Evolutionary conservation across 2,797 vertebrate species (phyloP).

Genomic region (Alfaro cultratus): DNA sequence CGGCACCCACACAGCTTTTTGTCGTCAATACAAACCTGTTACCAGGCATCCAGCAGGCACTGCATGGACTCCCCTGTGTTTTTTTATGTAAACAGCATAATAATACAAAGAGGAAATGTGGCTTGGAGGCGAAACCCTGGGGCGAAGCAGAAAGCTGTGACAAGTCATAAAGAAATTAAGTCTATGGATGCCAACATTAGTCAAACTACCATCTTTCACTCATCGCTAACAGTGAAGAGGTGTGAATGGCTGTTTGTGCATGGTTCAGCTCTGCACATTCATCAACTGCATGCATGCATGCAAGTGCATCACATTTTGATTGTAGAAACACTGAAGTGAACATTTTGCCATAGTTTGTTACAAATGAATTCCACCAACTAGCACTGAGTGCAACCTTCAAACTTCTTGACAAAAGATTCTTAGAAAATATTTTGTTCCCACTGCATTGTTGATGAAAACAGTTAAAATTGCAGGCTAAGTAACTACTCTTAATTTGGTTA

Average conservation of each 20-base stretch:
- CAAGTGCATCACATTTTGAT: background rate
- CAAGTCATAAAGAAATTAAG: background rate
- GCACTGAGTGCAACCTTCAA: background rate
- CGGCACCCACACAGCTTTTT: background rate
- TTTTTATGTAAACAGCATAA: conserved; percentile 34
- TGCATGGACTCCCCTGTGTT: conserved; percentile 5
- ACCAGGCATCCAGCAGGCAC: conserved; percentile 4
- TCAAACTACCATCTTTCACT: conserved; percentile 6
- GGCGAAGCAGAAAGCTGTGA: conserved; percentile 7
- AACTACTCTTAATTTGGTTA: background rate
- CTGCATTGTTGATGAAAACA: background rate
- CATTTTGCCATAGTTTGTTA: background rate
- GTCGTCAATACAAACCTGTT: conserved; percentile 17
- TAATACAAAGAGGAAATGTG: conserved; percentile 17
- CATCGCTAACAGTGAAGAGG: background rate
- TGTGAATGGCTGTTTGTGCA: conserved; percentile 5
- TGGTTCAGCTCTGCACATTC: background rate
- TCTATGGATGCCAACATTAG: conserved; percentile 8
- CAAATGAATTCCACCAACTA: background rate
- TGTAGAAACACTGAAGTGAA: background rate
- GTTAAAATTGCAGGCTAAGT: background rate
- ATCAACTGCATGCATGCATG: background rate
- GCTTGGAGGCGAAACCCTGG: conserved; percentile 20
- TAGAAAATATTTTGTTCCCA: background rate
- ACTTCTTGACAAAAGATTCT: background rate